phyloP scores from a whole-genome alignment of 2,113 vertebrate genomes.

The cattle (Bos taurus) region DNA sequence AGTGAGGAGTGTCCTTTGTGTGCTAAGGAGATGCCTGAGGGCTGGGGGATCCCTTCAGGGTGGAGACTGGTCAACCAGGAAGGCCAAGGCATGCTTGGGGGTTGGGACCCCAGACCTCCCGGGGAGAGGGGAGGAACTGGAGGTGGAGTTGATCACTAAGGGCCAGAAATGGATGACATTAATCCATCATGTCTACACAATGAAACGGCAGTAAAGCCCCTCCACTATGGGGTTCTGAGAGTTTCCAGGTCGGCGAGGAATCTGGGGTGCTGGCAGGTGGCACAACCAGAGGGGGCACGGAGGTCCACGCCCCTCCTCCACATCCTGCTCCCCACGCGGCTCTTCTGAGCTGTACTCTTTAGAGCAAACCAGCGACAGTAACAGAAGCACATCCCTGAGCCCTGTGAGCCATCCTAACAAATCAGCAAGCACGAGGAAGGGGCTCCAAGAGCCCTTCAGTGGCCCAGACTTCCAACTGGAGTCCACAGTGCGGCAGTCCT shows the following conservation, averaged over 20 bases:
- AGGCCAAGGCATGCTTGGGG: background rate
- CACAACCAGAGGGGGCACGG: fast-evolving
- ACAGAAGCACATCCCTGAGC: background rate
- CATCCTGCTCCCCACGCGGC: background rate
- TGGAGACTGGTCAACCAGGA: background rate
- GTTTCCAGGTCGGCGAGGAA: background rate
- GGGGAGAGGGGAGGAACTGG: background rate
- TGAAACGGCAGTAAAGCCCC: background rate
- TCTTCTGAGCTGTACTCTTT: too few relatives aligned
- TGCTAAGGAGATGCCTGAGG: background rate
- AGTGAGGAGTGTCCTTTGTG: background rate
- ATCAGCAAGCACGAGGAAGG: background rate
- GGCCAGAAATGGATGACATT: background rate
- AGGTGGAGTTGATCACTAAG: background rate
- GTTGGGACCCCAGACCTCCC: background rate
- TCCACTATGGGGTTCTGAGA: background rate
- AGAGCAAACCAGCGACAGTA: background rate
- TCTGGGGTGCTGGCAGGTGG: background rate
- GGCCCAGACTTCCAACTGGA: background rate
- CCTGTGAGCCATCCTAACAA: background rate
- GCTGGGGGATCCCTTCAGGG: background rate
- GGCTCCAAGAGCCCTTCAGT: background rate
- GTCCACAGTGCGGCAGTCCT: background rate
- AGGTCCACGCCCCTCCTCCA: background rate
- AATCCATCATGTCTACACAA: background rate